Conservation (phyloP, 1,140 invertebrate genomes). For the Solenopsis fugax region DNA sequence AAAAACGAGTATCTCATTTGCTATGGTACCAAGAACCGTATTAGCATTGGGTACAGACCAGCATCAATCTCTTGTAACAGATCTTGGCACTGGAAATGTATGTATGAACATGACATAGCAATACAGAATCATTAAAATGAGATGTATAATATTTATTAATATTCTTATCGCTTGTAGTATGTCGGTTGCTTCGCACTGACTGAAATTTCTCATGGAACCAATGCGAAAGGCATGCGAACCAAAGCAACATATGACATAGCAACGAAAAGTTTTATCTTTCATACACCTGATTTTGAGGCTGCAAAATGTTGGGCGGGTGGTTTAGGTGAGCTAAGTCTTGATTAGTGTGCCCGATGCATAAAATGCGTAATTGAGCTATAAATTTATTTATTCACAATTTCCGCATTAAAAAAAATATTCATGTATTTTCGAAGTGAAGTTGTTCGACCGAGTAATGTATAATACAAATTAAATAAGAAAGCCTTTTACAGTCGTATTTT, state of each 20-base stretch:
- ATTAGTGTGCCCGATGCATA: too few species aligned
- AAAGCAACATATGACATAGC: conserved; percentile 94
- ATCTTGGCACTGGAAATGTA: conserved; percentile 90
- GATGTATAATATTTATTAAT: not conserved
- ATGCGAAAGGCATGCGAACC: conserved; percentile 96
- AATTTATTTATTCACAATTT: too few species aligned
- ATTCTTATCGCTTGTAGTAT: conserved; percentile 84
- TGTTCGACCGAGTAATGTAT: too few species aligned
- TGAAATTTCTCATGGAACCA: conserved; percentile 97
- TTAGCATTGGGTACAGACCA: conserved; percentile 92
- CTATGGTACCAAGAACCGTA: conserved; percentile 90
- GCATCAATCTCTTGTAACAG: conserved; percentile 91
- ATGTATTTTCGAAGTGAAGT: too few species aligned
- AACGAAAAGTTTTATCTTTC: conserved; percentile 94
- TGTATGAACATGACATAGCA: conserved; percentile 65
- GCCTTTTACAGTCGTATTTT: too few species aligned
- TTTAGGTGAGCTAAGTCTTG: conserved; percentile 89
- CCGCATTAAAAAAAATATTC: too few species aligned
- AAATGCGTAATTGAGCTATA: too few species aligned
- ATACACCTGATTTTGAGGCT: conserved; percentile 97
- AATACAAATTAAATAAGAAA: too few species aligned
- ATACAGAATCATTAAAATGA: conserved; percentile 7
- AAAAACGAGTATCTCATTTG: conserved; percentile 90
- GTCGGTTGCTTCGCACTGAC: conserved; percentile 96
- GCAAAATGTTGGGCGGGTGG: conserved; percentile 98